Percentiles rank a stretch among this genome's conserved stretches.
Conservation (phyloP, 2,888 invertebrate species). For the Minunthozetes semirufus region DNA sequence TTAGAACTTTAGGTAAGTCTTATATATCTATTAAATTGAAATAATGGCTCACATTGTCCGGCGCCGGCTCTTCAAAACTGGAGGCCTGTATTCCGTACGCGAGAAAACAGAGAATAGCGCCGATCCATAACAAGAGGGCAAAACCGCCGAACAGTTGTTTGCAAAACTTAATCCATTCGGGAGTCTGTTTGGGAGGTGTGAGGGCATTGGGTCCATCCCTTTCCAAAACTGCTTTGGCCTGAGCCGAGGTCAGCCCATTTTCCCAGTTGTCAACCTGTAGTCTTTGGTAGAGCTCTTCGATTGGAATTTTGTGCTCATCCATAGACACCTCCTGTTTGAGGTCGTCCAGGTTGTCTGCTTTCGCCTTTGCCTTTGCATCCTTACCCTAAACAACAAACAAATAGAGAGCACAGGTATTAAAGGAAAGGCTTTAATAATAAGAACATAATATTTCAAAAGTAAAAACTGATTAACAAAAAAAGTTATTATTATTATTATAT, state of each 20-base stretch:
- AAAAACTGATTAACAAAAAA: too few species aligned
- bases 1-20: neutral
- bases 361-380: constrained; percentile 36
- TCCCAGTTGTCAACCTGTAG: constrained; percentile 79
- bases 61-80: constrained; percentile 50
- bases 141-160: constrained; percentile 68
- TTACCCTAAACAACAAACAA: neutral
- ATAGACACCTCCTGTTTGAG: constrained; percentile 99
- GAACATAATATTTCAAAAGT: too few species aligned
- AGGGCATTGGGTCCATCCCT: constrained; percentile 93
- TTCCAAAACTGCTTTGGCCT: constrained; percentile 90
- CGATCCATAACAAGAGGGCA: constrained; percentile 69
- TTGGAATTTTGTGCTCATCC: constrained; percentile 95
- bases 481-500: too few species aligned
- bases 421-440: too few species aligned
- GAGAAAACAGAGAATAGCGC: constrained; percentile 65
- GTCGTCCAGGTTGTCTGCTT: constrained; percentile 70
- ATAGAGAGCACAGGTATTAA: too few species aligned
- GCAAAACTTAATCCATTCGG: constrained; percentile 63
- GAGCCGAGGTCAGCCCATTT: constrained; percentile 90
- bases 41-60: constrained; percentile 48
- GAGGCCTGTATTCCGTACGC: constrained; percentile 52
- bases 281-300: constrained; percentile 51
- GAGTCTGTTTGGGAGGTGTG: constrained; percentile 74
- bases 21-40: too few species aligned